Conservation (phyloP, 2,888 invertebrate genomes). For the Mythimna impura region DNA sequence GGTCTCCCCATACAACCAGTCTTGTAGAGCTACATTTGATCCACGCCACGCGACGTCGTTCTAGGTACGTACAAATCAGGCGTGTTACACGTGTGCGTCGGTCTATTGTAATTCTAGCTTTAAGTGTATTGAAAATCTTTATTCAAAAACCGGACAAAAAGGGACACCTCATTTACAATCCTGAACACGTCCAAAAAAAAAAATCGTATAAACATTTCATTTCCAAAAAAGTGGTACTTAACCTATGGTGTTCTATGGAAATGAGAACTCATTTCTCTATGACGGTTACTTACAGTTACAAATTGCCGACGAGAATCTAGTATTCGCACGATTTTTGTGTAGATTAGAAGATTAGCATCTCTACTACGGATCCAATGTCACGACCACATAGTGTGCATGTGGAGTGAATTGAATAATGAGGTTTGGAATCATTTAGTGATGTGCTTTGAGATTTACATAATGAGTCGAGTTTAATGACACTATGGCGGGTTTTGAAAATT, state of each 20-base stretch:
- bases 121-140: no score
- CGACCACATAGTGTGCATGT: constrained; percentile 31
- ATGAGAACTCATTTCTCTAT: constrained; percentile 46
- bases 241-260: constrained; percentile 49
- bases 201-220: not conserved
- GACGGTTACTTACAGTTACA: constrained; percentile 12
- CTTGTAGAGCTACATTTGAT: no score
- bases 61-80: no score
- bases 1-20: no score
- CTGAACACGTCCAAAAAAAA: not conserved
- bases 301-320: constrained; percentile 48
- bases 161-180: constrained; percentile 5
- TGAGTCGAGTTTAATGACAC: not conserved
- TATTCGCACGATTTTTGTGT: constrained; percentile 55
- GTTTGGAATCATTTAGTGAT: constrained; percentile 37
- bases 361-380: constrained; percentile 53
- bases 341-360: constrained; percentile 23
- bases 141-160: no score
- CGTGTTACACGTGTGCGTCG: no score
- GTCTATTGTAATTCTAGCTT: no score
- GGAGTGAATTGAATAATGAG: constrained; percentile 12
- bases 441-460: constrained; percentile 12
- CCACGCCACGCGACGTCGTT: no score
- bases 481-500: no score
- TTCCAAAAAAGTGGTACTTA: not conserved